A percentile compares a stretch with the other conserved stretches of the same genome.
These are phyloP conservation scores for Conus canariensis DNA, from an alignment of 2,888 invertebrate species.

Conservation along the genomic window DNA sequence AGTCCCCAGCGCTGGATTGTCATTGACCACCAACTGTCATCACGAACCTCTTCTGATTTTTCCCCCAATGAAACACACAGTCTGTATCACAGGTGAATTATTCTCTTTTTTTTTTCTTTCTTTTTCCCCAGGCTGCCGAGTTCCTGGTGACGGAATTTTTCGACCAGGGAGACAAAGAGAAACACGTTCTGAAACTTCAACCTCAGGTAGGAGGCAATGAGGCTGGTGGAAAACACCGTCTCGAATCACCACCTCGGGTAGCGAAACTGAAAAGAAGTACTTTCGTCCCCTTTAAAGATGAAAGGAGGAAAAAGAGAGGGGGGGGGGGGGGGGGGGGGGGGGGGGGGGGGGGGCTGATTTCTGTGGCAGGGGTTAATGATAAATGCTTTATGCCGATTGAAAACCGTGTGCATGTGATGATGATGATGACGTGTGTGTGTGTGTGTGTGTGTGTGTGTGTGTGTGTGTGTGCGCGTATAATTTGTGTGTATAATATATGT, in stretches of 20 bases:
- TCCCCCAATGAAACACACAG: too few species aligned
- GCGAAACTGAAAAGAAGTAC: too few species aligned
- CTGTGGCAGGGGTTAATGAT: too few species aligned
- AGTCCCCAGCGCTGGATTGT: too few species aligned
- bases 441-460: constrained; percentile 6
- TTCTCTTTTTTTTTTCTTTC: neutral
- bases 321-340: neutral
- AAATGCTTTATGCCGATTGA: too few species aligned
- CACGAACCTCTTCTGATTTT: too few species aligned
- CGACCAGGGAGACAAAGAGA: constrained; percentile 94
- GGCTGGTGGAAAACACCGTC: neutral
- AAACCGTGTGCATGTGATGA: too few species aligned
- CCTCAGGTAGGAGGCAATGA: constrained; percentile 80
- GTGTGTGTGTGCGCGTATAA: neutral
- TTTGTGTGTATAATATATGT: neutral
- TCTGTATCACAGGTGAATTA: too few species aligned
- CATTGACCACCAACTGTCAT: too few species aligned
- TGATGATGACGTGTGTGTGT: neutral
- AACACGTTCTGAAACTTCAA: constrained; percentile 92
- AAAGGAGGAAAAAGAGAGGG: neutral
- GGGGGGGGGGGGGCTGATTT: neutral
- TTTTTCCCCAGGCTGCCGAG: constrained; percentile 83
- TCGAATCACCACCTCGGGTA: too few species aligned
- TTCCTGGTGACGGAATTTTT: constrained; percentile 95
- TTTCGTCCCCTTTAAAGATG: neutral